Evolutionary conservation across 2,113 vertebrate species (phyloP), one percentile per base, ranked within the genome.

Genomic region (Clarias macrocephalus): DNA sequence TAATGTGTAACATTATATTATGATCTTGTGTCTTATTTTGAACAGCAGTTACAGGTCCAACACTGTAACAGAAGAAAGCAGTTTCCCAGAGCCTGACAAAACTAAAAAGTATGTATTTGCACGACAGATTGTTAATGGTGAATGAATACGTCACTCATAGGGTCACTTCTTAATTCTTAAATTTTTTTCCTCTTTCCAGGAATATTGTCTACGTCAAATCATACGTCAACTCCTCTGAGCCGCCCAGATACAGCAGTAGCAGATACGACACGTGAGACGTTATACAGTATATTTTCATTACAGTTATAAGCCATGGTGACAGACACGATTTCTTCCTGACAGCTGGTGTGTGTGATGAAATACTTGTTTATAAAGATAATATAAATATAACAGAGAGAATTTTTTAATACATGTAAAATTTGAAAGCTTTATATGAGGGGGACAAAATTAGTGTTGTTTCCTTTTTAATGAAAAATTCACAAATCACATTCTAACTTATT

Each of bases 151-250:
- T 60, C 56, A 48, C 48, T 8, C 23, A 13, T 19, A 30, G 30
- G 11, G 10, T 62, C 57, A 37, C 7, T 81, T 10, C 21, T 33
- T n/a, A 80, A 59, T 70, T 57, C 3, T 9, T 86, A 3, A 2
- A 37, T 30, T 60, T 30, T 63, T 33, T 79, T 21, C 48, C 18
- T 7, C 73, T 72, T 5, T 30, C 87, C 12, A 97, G 95, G 94
- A 92, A 90, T 54, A 89, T 96, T 79, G 96, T 98, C 87, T 97
- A 95, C 37, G 88, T 98, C 86, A 97, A 97, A 93, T 94, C 97
- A 88, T 97, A 97, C 0, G 87, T 97, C 83, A 94, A 96, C 87
- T 89, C 92, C 42, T 89, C 93, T 0, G 94, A 91, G 81, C 8
- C 82, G 0, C 88, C 94, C 42, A 65, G 37, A n/a, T 52, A 72